These are phyloP conservation scores for Pavo muticus DNA, from an alignment of 2,113 vertebrate species.

Conservation along the genomic window DNA sequence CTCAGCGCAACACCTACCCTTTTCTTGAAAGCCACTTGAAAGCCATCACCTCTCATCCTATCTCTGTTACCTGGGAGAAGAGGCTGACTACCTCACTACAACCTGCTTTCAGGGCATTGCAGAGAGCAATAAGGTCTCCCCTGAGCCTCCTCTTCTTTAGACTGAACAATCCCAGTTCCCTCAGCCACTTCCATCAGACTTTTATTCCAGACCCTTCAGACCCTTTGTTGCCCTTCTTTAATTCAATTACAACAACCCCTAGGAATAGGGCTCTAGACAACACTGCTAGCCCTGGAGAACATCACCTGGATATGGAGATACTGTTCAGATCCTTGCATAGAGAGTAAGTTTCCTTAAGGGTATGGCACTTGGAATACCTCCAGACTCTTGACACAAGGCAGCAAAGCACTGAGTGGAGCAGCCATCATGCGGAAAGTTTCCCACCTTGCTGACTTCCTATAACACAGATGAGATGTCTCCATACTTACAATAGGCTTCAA, in stretches of 20 bases:
- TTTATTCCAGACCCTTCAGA: too few species aligned
- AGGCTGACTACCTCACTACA: too few species aligned
- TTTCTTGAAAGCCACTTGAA: too few species aligned
- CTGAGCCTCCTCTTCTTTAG: too few species aligned
- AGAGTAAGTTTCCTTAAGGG: background rate
- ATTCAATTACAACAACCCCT: background rate
- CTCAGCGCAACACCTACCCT: too few species aligned
- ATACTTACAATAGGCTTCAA: constrained; percentile 84
- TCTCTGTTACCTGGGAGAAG: too few species aligned
- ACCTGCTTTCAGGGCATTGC: too few species aligned
- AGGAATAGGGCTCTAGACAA: background rate
- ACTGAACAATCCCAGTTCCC: too few species aligned
- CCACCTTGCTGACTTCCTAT: background rate
- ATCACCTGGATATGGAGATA: background rate
- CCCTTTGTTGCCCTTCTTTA: too few species aligned
- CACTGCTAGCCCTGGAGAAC: background rate
- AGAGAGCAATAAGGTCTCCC: too few species aligned
- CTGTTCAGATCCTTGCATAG: background rate
- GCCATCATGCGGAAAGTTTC: accelerated
- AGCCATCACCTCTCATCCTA: too few species aligned
- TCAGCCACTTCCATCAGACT: too few species aligned
- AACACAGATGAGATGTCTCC: background rate
- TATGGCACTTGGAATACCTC: background rate
- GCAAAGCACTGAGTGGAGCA: background rate
- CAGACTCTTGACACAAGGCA: background rate